Evolutionary conservation across 2,797 vertebrate species (phyloP), one percentile per base, ranked within the genome.

Genomic region (Danio kyathit): DNA sequence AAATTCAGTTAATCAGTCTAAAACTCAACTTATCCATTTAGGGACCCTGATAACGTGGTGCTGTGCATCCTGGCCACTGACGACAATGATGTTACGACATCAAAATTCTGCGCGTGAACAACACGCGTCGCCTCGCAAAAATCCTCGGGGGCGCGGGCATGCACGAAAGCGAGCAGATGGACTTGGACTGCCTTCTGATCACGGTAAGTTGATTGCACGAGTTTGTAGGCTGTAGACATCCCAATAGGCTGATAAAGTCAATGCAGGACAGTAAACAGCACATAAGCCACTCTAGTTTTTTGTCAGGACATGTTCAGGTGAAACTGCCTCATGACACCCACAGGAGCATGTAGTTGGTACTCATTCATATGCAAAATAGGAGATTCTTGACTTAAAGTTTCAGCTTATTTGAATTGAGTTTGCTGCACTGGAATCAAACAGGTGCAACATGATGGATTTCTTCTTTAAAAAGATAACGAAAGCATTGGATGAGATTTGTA

Each of bases 141-240:
- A 92, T 99, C 12, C 90, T 98, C 77, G 94, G 94, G 0, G 92
- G 89, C 49, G 90, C 88, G 0, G 92, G 90, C 49, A 91, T 89
- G 64, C 7, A 87, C 0, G 96, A 95, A 11, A 13, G 90, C 0
- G 97, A 99, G 85, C 94, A 96, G 38, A 89, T 95, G 7, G 97
- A 99, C 88, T 91, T 97, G 3, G 97, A 99, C 87, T 98, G 97
- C 72, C 94, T 99, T n/a, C 92, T 99, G 1, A 96, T 98, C 87
- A 96, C 96, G 87, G 97, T 98, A 91, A 93, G 96, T 87, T 38
- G 17, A 12, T 40, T 38, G 52, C 65, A 5, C 5, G 2, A 51
- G 8, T 21, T 9, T 5, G 19, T 52, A n/a, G n/a, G n/a, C n/a
- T n/a, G n/a, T n/a, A n/a, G 66, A 46, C 49, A 61, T 73, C 1